phyloP scores from a whole-genome alignment of 2,888 invertebrate species.

The Ditylenchus weischeri region DNA sequence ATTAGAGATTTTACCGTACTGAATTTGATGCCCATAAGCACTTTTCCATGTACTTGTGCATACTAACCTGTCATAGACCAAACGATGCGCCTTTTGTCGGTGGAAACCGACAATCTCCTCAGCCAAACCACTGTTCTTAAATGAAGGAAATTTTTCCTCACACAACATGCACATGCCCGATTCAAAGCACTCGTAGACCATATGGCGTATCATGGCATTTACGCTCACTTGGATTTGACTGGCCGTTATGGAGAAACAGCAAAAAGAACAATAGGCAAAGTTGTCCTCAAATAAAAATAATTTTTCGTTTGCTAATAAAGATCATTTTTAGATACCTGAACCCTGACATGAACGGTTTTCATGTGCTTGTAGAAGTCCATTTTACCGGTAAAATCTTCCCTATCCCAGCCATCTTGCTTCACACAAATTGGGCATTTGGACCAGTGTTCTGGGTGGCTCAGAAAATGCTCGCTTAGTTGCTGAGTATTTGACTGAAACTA shows the following conservation, averaged over 20 bases:
- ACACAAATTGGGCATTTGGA: slow-evolving; percentile 5
- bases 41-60: no score
- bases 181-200: not conserved
- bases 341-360: not conserved
- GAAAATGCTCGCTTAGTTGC: not conserved
- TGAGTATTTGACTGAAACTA: no score
- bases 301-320: not conserved
- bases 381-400: not conserved
- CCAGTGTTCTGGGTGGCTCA: slow-evolving; percentile 6
- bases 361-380: slow-evolving; percentile 3
- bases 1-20: no score
- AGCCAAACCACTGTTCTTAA: not conserved
- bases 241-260: not conserved
- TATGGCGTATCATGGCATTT: slow-evolving; percentile 3
- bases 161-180: slow-evolving; percentile 4
- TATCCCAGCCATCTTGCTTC: not conserved
- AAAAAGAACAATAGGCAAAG: no score
- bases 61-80: not conserved
- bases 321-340: not conserved
- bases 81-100: not conserved
- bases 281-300: slow-evolving; percentile 1
- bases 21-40: no score
- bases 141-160: not conserved
- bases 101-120: not conserved
- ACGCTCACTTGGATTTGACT: not conserved